phyloP scores from a whole-genome alignment of 2,797 vertebrate genomes.

The Podarcis lilfordi region DNA sequence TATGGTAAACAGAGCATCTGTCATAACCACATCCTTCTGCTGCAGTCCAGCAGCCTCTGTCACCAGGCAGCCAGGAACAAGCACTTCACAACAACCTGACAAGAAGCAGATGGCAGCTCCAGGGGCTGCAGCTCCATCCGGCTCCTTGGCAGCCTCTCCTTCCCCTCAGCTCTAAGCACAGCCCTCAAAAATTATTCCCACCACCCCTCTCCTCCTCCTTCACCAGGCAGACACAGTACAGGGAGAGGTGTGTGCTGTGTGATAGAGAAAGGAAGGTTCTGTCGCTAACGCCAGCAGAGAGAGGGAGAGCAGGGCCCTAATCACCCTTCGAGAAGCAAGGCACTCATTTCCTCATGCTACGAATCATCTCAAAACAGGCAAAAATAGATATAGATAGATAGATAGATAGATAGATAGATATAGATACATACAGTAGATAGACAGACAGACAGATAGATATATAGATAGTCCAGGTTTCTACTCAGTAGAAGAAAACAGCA shows the following conservation, averaged over 20 bases:
- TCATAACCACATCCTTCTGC: conserved; percentile 63
- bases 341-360: background rate
- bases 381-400: too few relatives aligned
- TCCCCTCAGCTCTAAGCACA: background rate
- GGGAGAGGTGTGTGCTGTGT: background rate
- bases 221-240: background rate
- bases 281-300: rapidly evolving
- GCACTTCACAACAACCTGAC: conserved; percentile 61
- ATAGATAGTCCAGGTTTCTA: background rate
- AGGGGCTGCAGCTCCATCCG: conserved; percentile 57
- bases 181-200: conserved; percentile 16
- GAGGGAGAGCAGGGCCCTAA: background rate
- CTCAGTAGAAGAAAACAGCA: background rate
- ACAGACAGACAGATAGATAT: too few relatives aligned
- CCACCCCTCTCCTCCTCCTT: background rate
- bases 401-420: too few relatives aligned
- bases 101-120: conserved; percentile 74
- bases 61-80: conserved; percentile 14
- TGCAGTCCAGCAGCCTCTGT: conserved; percentile 28
- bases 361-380: background rate
- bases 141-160: conserved; percentile 15
- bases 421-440: too few relatives aligned
- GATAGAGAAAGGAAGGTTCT: background rate
- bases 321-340: background rate
- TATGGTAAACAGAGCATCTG: conserved; percentile 71